Base-by-base conservation (phyloP, 23 tunicate species). In the Halocynthia roretzi region DNA sequence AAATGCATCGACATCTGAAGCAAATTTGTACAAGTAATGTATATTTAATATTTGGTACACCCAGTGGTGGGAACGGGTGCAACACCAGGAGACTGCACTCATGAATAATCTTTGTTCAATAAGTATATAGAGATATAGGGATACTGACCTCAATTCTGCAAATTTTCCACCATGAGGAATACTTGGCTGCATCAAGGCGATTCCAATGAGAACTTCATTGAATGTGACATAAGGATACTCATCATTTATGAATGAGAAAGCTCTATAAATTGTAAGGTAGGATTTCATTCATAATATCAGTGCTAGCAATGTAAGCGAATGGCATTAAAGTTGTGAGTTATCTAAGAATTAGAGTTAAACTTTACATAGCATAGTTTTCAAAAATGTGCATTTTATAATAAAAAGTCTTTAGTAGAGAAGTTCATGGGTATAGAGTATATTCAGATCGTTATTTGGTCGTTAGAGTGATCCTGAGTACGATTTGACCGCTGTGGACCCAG, bases 81-180 rank as follows among this genome's bases (percentile, higher is more conserved):
- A 9, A 58, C 11, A 72, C 12, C 67, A 31, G 67, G 18, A 1
- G 20, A 12, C 31, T 15, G 1, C 12, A 67, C 21, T 67, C 4
- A 67, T 18, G 0, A 12, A 12, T 48, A 11, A 5, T 14, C 50
- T 49, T 19, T 49, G 20, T 4, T 10, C 15, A 71, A 77, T 48
- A 14, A 5, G 78, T 14, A 67, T 19, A 70, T 14, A 10, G 15
- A 71, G 10, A n/a, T 4, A 40, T 81, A n/a, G 6, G 18, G 19
- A 62, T 14, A 60, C 51, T 10, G 15, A 89, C 96, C 96, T 84
- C 76, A 83, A 71, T 53, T 89, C 96, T 21, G 96, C 96, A 80
- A 89, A 62, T 76, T 84, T 89, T 21, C 96, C 96, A 7, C 96
- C 96, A 80, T 89, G 96, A 62, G 82, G 96, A 6, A 89, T 71